phyloP scores from a whole-genome alignment of 2,888 invertebrate species.

The Macaria notata region DNA sequence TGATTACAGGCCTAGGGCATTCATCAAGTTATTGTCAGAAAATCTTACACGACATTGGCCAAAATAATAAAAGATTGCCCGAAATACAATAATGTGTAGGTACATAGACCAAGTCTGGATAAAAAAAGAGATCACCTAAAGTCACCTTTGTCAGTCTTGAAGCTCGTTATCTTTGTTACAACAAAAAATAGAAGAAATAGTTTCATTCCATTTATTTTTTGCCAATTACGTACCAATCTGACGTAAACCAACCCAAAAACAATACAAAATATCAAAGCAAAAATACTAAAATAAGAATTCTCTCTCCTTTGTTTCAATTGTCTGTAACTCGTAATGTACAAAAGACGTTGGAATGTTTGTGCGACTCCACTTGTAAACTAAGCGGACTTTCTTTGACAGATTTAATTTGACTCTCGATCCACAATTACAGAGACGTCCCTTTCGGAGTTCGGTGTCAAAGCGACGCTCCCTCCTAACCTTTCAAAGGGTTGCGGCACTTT shows the following conservation, averaged over 20 bases:
- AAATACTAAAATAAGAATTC: conserved; percentile 1
- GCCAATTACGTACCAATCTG: too few relatives aligned
- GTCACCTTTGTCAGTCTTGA: too few relatives aligned
- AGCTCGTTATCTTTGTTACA: too few relatives aligned
- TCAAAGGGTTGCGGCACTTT: conserved; percentile 25
- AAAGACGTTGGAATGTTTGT: conserved; percentile 2
- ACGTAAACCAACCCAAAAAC: neutral
- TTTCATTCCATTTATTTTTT: too few relatives aligned
- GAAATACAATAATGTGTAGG: too few relatives aligned
- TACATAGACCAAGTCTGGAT: too few relatives aligned
- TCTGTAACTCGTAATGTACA: conserved; percentile 5
- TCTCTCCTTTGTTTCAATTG: conserved; percentile 5
- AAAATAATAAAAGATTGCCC: too few relatives aligned
- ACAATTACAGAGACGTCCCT: conserved; percentile 61
- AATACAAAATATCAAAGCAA: conserved; percentile 2
- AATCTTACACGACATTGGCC: too few relatives aligned
- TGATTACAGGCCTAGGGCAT: too few relatives aligned
- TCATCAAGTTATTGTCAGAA: too few relatives aligned
- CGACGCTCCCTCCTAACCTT: conserved; percentile 35
- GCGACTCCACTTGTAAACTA: conserved; percentile 35
- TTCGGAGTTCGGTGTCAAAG: conserved; percentile 65
- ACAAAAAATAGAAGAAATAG: too few relatives aligned
- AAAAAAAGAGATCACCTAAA: too few relatives aligned
- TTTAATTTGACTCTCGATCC: conserved; percentile 62
- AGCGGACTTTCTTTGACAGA: conserved; percentile 49